Base-by-base conservation (phyloP, 2,888 invertebrate genomes). In the Polydrusus pterygomalis region DNA sequence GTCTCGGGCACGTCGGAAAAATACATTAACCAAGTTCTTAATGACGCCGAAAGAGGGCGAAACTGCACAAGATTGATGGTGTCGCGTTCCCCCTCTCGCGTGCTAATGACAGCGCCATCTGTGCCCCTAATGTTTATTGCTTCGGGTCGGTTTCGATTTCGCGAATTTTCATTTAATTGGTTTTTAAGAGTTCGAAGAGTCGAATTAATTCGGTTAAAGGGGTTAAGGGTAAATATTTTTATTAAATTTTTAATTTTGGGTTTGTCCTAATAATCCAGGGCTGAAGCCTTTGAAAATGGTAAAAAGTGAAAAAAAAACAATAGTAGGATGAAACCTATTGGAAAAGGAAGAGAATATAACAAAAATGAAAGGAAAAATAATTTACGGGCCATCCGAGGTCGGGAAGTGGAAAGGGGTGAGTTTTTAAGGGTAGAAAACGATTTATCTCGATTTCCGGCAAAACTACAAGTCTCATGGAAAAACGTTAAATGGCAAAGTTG, bases 71-170 rank as follows among this genome's bases (percentile, higher is more conserved):
- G 77, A 77, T 77, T 77, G 77, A 77, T 77, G 77, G 54, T 67
- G 69, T 69, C 40, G 68, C 70, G 56, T 64, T 67, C 77, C 77
- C 72, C 49, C 67, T 62, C 64, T 56, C 63, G 77, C 70, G 60
- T 74, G 74, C 77, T 77, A 77, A 77, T 70, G 77, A 77, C 77
- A 77, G 70, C 74, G 71, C 74, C 77, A 77, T 77, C 77, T 77
- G 77, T 74, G 77, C 70, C 65, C 40, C 51, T 77, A 77, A 77
- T 77, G 77, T 77, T 77, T 77, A 77, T 77, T 73, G 77, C 74
- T 74, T 62, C 45, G 69, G 63, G 76, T 65, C 62, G 77, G 74
- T 77, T 77, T 73, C 73, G 76, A 76, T 73, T 76, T 73, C 73
- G 76, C 76, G 75, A 75, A 76, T 76, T 76, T 76, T 73, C 76